Evolutionary conservation across 1,140 invertebrate species (phyloP).

Genomic region (Bradysia coprophila): DNA sequence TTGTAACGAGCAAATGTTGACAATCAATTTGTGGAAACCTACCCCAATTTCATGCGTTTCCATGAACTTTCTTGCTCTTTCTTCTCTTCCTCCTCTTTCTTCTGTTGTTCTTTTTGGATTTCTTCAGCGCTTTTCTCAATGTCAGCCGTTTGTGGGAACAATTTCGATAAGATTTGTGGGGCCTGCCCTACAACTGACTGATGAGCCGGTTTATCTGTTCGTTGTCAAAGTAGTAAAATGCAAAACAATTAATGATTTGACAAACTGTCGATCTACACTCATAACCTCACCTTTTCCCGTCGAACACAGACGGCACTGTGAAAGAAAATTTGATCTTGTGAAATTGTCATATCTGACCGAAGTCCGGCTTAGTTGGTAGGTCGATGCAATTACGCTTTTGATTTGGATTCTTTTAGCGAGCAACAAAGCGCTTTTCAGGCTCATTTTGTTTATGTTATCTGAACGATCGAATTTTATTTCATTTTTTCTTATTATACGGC

Average conservation of each 20-base stretch:
- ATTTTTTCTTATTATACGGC: too few species aligned
- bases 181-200: not conserved
- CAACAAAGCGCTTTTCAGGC: too few species aligned
- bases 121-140: constrained; percentile 11
- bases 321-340: too few species aligned
- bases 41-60: constrained; percentile 39
- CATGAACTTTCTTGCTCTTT: constrained; percentile 37
- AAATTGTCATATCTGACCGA: too few species aligned
- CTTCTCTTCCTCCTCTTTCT: constrained; percentile 18
- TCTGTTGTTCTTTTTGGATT: constrained; percentile 14
- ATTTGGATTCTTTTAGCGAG: too few species aligned
- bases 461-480: too few species aligned
- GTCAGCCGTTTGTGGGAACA: constrained; percentile 18
- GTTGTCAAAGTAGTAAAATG: not conserved
- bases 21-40: not conserved
- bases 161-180: constrained; percentile 13
- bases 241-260: not conserved
- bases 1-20: too few species aligned
- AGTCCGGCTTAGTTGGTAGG: too few species aligned
- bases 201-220: too few species aligned
- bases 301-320: not conserved
- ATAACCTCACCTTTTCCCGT: not conserved
- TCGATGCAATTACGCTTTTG: too few species aligned
- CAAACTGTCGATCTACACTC: not conserved
- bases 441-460: too few species aligned